Evolutionary conservation across 1,140 invertebrate species (phyloP).

Genomic region (Drosophila eugracilis): DNA sequence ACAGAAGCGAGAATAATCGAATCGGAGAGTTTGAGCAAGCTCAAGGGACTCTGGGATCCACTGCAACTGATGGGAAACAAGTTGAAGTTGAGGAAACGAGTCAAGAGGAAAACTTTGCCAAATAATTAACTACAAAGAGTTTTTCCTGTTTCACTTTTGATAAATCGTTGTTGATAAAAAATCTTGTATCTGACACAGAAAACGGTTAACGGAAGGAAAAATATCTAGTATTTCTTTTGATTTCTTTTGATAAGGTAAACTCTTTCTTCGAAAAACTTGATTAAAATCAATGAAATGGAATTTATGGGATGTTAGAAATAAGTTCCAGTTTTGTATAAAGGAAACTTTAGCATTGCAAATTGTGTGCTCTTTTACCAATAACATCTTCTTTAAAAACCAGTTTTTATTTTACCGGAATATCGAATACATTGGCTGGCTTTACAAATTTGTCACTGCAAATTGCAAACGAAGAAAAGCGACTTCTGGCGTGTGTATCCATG

Average conservation of each 20-base stretch:
- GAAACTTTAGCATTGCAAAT: too few relatives aligned
- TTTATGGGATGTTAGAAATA: too few relatives aligned
- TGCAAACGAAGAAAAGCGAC: constrained; percentile 11
- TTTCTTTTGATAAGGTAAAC: neutral
- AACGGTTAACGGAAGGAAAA: neutral
- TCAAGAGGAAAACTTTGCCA: constrained; percentile 17
- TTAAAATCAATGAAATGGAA: neutral
- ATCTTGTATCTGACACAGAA: neutral
- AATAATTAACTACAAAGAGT: constrained; percentile 16
- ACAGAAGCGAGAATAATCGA: constrained; percentile 36
- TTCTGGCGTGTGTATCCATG: neutral
- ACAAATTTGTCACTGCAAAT: constrained; percentile 68
- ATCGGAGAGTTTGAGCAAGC: constrained; percentile 15
- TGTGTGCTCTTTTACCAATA: too few relatives aligned
- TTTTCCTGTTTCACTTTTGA: constrained; percentile 1
- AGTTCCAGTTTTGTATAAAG: too few relatives aligned
- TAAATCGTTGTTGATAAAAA: constrained; percentile 4
- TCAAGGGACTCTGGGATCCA: constrained; percentile 10
- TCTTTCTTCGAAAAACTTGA: neutral
- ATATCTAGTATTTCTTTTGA: constrained; percentile 1
- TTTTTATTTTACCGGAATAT: constrained; percentile 11
- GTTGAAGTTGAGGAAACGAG: constrained; percentile 17
- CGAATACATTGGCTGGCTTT: constrained; percentile 52
- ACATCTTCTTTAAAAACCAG: neutral
- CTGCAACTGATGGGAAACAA: constrained; percentile 11